phyloP scores from a whole-genome alignment of 2,888 invertebrate genomes.

The Eristalis arbustorum region DNA sequence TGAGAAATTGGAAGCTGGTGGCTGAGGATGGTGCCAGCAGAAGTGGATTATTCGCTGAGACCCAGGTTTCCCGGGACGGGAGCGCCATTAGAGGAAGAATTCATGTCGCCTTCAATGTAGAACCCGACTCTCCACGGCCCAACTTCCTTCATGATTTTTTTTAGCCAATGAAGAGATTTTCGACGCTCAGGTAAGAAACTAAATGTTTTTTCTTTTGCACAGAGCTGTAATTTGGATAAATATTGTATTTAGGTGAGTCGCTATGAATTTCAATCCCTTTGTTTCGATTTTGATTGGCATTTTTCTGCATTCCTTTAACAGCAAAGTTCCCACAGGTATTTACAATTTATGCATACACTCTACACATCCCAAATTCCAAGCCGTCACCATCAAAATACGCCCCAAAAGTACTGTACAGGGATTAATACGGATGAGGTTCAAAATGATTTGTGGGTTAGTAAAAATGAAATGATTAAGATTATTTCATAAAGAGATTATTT shows the following conservation, averaged over 20 bases:
- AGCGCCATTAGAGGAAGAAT: too few relatives aligned
- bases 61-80: too few relatives aligned
- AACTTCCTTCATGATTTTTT: too few relatives aligned
- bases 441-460: slow-evolving; percentile 15
- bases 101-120: too few relatives aligned
- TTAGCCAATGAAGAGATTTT: too few relatives aligned
- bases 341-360: not conserved
- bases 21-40: too few relatives aligned
- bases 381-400: slow-evolving; percentile 17
- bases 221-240: not conserved
- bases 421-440: not conserved
- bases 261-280: not conserved
- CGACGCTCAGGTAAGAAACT: not conserved
- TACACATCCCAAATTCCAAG: not conserved
- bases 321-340: not conserved
- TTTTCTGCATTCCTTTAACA: not conserved
- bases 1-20: too few relatives aligned
- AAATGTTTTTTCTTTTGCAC: not conserved
- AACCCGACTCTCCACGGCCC: too few relatives aligned
- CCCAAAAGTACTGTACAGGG: slow-evolving; percentile 6
- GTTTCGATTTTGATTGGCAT: not conserved
- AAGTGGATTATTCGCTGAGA: too few relatives aligned
- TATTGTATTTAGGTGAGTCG: too few relatives aligned
- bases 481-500: not conserved
- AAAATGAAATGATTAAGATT: not conserved